Evolutionary conservation across 1,140 invertebrate genomes (phyloP).

Genomic region (Drosophila sturtevanti): DNA sequence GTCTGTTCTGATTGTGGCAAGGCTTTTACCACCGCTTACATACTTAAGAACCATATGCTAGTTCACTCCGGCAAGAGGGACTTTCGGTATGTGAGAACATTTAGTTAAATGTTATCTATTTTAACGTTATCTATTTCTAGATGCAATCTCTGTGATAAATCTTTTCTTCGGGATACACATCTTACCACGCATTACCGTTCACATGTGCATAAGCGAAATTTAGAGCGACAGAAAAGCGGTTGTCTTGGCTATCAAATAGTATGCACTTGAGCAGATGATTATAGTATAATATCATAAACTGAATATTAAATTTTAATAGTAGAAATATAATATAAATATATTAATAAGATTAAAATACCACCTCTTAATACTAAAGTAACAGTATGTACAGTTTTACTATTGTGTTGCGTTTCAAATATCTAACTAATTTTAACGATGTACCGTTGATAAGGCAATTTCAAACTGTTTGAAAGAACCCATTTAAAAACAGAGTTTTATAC

Average conservation of each 20-base stretch:
- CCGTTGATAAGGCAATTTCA: no score
- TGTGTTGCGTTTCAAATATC: no score
- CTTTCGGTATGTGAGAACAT: constrained; percentile 46
- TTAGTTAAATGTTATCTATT: background rate
- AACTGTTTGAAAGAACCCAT: no score
- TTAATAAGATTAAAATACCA: no score
- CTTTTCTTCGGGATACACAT: constrained; percentile 66
- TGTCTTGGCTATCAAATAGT: no score
- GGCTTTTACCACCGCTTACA: constrained; percentile 84
- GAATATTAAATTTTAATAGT: background rate
- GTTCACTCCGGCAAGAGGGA: constrained; percentile 70
- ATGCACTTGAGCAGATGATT: no score
- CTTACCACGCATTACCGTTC: constrained; percentile 65
- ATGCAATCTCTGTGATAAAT: constrained; percentile 69
- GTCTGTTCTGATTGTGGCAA: constrained; percentile 85
- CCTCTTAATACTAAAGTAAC: no score
- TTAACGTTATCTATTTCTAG: constrained; percentile 23
- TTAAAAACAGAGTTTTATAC: no score
- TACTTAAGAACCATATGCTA: constrained; percentile 72
- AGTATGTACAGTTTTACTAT: no score
- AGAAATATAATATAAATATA: background rate
- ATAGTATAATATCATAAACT: no score
- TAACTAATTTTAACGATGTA: no score
- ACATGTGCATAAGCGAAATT: constrained; percentile 58
- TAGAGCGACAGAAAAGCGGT: constrained; percentile 27